Evolutionary conservation across 2,113 vertebrate species (phyloP), one percentile per base, ranked within the genome.

Genomic region (Neofelis nebulosa): DNA sequence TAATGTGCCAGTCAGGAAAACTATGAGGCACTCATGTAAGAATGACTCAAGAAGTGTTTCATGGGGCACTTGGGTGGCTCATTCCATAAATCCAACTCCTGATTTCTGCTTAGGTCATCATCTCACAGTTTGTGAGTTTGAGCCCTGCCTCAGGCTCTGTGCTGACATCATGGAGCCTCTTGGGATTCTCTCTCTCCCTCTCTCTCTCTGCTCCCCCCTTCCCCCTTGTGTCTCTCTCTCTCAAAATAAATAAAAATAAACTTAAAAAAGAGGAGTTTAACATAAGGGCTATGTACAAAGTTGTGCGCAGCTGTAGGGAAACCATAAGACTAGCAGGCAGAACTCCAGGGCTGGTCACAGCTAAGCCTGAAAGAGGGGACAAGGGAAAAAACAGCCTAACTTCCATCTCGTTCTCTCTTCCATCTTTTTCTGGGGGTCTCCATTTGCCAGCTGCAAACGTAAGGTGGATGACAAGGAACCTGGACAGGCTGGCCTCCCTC

Each of bases 401-500:
- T 36, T 29, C 16, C 61, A 11, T 79, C 48, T 81, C 36, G 16
- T 25, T 14, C 25, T 71, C 5, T 13, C 63, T 88, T 19, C 25
- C 48, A 38, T n/a, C 21, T 91, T 19, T 31, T 71, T 89, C 7
- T 29, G 63, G 25, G 15, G 18, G 7, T 33, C 48, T 78, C 23
- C 27, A 33, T 1, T 21, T 27, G 55, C 21, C 16, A 79, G 69
- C 33, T 16, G 8, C n/a, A 74, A 84, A 16, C 8, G 29, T 14
- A 90, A 92, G 52, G 25, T 6, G 41, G 16, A 74, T 23, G 19
- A 57, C n/a, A 84, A 50, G 12, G 23, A 16, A 33, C 84, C 29
- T 0, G 76, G 61, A 68, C 18, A 57, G n/a, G 15, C n/a, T 5
- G 0, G 9, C 11, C 10, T 36, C 38, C 14, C 10, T 36, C n/a